Evolutionary conservation across 2,888 invertebrate genomes (phyloP).

Genomic region (Notocelia uddmanniana): DNA sequence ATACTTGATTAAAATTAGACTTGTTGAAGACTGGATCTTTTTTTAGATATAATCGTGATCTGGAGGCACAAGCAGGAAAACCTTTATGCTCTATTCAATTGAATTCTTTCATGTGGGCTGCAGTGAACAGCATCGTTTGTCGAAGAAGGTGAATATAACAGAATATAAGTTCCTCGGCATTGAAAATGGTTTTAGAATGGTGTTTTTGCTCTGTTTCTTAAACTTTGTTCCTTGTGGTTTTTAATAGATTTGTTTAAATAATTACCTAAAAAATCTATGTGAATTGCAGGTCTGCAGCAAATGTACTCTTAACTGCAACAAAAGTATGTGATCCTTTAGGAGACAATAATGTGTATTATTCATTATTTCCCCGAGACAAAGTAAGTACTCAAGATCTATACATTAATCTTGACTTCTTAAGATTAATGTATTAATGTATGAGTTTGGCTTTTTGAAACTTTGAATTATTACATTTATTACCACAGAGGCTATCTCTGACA

Average conservation of each 20-base stretch:
- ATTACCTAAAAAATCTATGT: slow-evolving; percentile 14
- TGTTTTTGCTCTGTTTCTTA: too few relatives aligned
- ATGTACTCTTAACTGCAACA: slow-evolving; percentile 64
- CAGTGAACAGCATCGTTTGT: slow-evolving; percentile 94
- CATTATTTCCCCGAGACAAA: slow-evolving; percentile 71
- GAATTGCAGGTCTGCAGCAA: slow-evolving; percentile 67
- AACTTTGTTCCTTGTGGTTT: too few relatives aligned
- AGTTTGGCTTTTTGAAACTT: too few relatives aligned
- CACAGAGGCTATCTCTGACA: too few relatives aligned
- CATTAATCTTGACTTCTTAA: too few relatives aligned
- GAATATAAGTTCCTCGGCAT: neutral
- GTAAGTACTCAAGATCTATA: slow-evolving; percentile 53
- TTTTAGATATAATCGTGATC: slow-evolving; percentile 89
- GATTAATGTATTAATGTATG: too few relatives aligned
- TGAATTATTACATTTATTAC: too few relatives aligned
- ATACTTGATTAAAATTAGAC: neutral
- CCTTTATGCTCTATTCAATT: slow-evolving; percentile 96
- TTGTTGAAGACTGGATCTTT: neutral
- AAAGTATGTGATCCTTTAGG: slow-evolving; percentile 80
- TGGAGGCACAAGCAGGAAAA: slow-evolving; percentile 86
- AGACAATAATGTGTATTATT: slow-evolving; percentile 74
- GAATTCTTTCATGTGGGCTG: slow-evolving; percentile 95
- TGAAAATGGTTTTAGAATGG: too few relatives aligned
- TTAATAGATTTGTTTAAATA: neutral
- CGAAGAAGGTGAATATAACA: slow-evolving; percentile 88